These are phyloP conservation scores for Norana najaformis DNA, from an alignment of 2,888 invertebrate genomes.

Conservation along the genomic window DNA sequence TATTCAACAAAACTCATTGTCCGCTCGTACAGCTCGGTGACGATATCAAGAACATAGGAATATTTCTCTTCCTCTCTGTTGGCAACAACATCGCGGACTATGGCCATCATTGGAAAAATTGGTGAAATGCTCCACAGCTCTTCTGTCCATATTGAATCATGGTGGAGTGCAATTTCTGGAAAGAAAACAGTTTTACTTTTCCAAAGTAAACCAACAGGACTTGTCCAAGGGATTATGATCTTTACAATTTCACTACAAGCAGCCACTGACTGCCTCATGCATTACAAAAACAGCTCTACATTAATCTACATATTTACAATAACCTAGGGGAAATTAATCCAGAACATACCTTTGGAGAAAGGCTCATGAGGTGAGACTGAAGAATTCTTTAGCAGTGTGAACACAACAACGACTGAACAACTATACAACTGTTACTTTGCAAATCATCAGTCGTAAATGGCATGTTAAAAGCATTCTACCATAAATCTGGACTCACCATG, in stretches of 20 bases:
- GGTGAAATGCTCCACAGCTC: constrained; percentile 9
- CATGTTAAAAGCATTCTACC: not conserved
- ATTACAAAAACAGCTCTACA: not conserved
- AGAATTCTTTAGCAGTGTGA: not conserved
- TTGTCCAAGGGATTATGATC: not conserved
- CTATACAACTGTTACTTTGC: not conserved
- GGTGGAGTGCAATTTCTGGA: not conserved
- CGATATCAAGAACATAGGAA: not conserved
- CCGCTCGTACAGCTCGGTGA: not conserved
- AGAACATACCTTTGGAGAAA: not conserved
- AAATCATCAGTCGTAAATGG: not conserved
- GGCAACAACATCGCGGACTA: not conserved
- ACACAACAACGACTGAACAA: not conserved
- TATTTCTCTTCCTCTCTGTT: not conserved
- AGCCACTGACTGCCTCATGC: not conserved
- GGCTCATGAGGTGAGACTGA: not conserved
- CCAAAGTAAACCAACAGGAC: not conserved
- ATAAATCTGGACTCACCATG: constrained; percentile 7
- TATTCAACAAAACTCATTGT: not conserved
- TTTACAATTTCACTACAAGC: not conserved
- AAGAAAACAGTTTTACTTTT: not conserved
- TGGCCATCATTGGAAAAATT: constrained; percentile 18
- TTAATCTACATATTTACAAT: not conserved
- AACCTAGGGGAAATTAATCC: not conserved
- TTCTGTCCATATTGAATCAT: not conserved